A percentile compares a stretch with the other conserved stretches of the same genome.
phyloP scores from a whole-genome alignment of 2,888 invertebrate species.

The Bellardia pandia region DNA sequence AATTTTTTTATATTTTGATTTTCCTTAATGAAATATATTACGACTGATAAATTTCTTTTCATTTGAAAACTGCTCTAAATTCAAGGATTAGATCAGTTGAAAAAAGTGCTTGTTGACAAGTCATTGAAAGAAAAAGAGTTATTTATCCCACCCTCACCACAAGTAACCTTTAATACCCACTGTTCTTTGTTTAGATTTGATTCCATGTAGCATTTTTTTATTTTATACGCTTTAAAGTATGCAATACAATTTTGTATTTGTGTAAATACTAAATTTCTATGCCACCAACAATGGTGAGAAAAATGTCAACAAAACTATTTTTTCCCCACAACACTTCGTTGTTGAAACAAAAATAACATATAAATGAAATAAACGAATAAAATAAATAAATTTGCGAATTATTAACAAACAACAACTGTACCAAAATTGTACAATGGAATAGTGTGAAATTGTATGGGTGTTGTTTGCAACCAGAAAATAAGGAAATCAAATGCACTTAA shows the following conservation, averaged over 20 bases:
- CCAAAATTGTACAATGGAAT: conserved; percentile 48
- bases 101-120: no score
- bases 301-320: conserved; percentile 54
- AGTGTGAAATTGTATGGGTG: conserved; percentile 38
- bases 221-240: conserved; percentile 50
- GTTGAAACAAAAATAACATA: neutral
- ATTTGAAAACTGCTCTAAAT: no score
- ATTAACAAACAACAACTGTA: conserved; percentile 59
- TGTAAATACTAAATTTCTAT: conserved; percentile 48
- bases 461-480: conserved; percentile 2
- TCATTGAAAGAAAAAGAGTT: no score
- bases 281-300: conserved; percentile 47
- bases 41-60: no score
- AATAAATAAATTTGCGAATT: conserved; percentile 65
- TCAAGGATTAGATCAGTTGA: no score
- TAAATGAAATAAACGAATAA: conserved; percentile 45
- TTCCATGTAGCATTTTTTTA: neutral
- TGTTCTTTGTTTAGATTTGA: neutral
- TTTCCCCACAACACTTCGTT: neutral
- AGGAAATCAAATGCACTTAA: conserved; percentile 15
- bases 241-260: conserved; percentile 40
- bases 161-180: no score
- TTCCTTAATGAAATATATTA: no score
- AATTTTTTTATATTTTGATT: no score
- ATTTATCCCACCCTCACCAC: no score